These are phyloP conservation scores for Coluber constrictor DNA, from an alignment of 2,797 vertebrate species.

Conservation along the genomic window DNA sequence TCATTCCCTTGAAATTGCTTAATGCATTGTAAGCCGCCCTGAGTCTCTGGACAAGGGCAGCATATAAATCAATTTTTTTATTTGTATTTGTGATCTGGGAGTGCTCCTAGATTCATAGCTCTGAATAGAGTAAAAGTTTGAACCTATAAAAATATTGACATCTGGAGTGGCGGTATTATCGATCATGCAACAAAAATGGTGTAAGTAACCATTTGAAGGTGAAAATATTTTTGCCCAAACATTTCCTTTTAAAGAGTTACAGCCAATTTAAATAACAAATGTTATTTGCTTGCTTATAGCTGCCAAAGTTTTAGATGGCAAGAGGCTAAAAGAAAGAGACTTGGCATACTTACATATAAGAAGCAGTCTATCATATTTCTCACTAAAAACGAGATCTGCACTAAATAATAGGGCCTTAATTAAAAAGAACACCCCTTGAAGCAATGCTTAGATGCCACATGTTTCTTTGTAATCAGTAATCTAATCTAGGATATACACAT, in stretches of 20 bases:
- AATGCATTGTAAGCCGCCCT: too few species aligned
- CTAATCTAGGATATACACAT: neutral
- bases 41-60: too few species aligned
- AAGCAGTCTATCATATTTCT: neutral
- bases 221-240: neutral
- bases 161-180: neutral
- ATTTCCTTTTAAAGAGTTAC: neutral
- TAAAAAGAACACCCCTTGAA: neutral
- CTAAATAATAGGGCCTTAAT: neutral
- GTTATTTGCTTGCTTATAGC: neutral
- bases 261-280: slow-evolving; percentile 3
- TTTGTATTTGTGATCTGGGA: neutral
- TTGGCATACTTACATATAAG: neutral
- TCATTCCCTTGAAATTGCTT: neutral
- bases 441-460: neutral
- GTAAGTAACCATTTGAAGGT: neutral
- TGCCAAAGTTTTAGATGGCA: neutral
- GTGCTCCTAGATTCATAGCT: neutral
- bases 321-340: neutral
- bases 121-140: neutral
- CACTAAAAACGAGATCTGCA: neutral
- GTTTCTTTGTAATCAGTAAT: neutral
- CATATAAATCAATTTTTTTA: too few species aligned
- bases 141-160: neutral
- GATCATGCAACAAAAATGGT: neutral